Conservation (phyloP, 1,140 invertebrate genomes). For the Drosophila guanche region DNA sequence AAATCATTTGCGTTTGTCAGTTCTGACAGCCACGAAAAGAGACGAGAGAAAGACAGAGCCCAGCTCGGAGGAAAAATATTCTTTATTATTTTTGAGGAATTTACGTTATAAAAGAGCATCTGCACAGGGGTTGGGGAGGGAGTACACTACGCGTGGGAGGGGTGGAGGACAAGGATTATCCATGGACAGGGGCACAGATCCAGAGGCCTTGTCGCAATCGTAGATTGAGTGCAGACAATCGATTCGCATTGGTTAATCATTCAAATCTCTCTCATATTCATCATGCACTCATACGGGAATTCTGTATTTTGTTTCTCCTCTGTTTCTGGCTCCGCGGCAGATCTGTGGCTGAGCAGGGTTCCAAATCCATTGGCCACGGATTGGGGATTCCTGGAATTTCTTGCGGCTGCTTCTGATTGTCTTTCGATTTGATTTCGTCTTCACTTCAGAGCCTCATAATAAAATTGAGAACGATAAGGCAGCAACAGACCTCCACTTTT, state of each 20-base stretch:
- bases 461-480: slow-evolving; percentile 23
- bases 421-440: slow-evolving; percentile 18
- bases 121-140: not conserved
- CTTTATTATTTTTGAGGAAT: slow-evolving; percentile 31
- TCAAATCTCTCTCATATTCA: slow-evolving; percentile 63
- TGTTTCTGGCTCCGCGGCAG: slow-evolving; percentile 7
- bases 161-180: slow-evolving; percentile 44
- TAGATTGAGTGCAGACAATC: slow-evolving; percentile 72
- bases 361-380: slow-evolving; percentile 52
- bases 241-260: slow-evolving; percentile 76
- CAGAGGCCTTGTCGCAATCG: slow-evolving; percentile 19
- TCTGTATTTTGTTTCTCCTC: slow-evolving; percentile 2
- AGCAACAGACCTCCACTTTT: slow-evolving; percentile 20
- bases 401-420: slow-evolving; percentile 31
- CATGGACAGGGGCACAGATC: not conserved
- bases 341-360: slow-evolving; percentile 32
- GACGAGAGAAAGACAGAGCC: slow-evolving; percentile 10
- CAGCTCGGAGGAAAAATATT: slow-evolving; percentile 35
- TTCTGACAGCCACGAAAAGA: slow-evolving; percentile 74
- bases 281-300: slow-evolving; percentile 16
- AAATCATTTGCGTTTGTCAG: slow-evolving; percentile 82
- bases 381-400: slow-evolving; percentile 24
- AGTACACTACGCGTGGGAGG: slow-evolving; percentile 14
- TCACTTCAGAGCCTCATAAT: slow-evolving; percentile 23
- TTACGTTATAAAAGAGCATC: slow-evolving; percentile 49